Percentiles rank a stretch among this genome's conserved stretches.
These are phyloP conservation scores for Antedon mediterranea DNA, from an alignment of 53 echinoderm and acorn worm genomes.

Conservation along the genomic window DNA sequence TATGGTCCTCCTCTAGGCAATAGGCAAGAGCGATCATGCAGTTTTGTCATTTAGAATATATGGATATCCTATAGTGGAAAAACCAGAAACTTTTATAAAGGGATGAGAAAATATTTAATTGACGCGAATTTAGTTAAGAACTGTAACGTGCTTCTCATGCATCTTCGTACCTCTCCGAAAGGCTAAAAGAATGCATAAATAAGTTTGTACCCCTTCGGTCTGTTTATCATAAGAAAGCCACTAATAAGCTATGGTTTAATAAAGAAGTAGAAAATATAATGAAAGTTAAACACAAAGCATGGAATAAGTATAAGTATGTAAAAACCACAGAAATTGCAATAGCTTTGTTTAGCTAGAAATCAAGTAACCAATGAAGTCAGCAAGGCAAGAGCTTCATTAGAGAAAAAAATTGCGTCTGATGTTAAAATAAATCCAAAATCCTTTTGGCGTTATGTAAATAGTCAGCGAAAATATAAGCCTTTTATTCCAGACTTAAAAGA, in stretches of 20 bases:
- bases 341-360: background rate
- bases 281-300: slow-evolving; percentile 2
- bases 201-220: too few relatives aligned
- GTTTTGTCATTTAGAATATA: background rate
- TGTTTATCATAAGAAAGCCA: too few relatives aligned
- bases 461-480: background rate
- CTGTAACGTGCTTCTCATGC: too few relatives aligned
- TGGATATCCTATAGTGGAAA: too few relatives aligned
- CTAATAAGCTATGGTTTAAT: background rate
- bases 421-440: background rate
- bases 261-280: background rate
- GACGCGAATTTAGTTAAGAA: too few relatives aligned
- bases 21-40: background rate
- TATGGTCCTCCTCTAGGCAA: background rate
- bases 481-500: background rate
- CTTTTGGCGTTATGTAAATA: slow-evolving; percentile 5
- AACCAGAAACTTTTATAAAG: too few relatives aligned
- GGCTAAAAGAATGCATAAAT: too few relatives aligned
- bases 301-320: slow-evolving; percentile 9
- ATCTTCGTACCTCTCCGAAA: too few relatives aligned
- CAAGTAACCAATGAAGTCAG: background rate
- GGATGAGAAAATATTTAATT: too few relatives aligned
- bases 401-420: background rate
- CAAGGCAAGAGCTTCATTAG: slow-evolving; percentile 1
- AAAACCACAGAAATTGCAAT: background rate